Evolutionary conservation across 2,888 invertebrate genomes (phyloP).

Genomic region (Metalampra italica): DNA sequence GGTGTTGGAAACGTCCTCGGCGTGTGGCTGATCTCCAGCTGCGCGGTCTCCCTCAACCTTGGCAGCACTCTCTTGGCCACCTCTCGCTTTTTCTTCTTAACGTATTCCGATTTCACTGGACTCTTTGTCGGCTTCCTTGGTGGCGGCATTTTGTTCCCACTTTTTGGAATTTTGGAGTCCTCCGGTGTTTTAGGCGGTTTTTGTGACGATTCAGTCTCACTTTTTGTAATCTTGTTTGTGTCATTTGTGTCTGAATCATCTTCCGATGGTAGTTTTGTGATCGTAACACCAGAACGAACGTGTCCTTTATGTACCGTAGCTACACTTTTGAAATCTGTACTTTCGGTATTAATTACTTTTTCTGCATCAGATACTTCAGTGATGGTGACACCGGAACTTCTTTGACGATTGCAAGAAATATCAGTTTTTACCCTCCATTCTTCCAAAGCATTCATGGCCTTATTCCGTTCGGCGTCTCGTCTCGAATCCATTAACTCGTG

Average conservation of each 20-base stretch:
- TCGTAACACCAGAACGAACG: slow-evolving; percentile 9
- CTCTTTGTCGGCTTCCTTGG: slow-evolving; percentile 28
- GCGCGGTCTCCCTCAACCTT: slow-evolving; percentile 74
- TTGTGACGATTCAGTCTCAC: slow-evolving; percentile 13
- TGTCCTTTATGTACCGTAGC: not conserved
- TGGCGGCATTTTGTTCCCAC: slow-evolving; percentile 12
- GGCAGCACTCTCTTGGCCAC: slow-evolving; percentile 66
- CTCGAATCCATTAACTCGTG: slow-evolving; percentile 81
- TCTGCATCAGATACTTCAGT: no score
- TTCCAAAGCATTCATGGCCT: slow-evolving; percentile 83
- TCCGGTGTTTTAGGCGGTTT: no score
- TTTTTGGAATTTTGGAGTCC: no score
- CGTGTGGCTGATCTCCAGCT: slow-evolving; percentile 84
- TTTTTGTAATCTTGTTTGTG: not conserved
- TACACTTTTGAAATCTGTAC: no score
- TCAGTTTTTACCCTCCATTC: slow-evolving; percentile 66
- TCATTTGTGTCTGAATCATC: slow-evolving; percentile 6
- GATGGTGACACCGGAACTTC: slow-evolving; percentile 3
- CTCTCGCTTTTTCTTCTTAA: slow-evolving; percentile 55
- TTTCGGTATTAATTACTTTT: no score
- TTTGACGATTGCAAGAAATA: not conserved
- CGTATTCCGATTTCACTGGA: slow-evolving; percentile 52
- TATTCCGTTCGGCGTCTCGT: slow-evolving; percentile 79
- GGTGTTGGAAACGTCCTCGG: slow-evolving; percentile 89
- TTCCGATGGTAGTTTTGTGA: slow-evolving; percentile 9